Base-by-base conservation (phyloP, 2,888 invertebrate species). In the Sussaba pulchella region DNA sequence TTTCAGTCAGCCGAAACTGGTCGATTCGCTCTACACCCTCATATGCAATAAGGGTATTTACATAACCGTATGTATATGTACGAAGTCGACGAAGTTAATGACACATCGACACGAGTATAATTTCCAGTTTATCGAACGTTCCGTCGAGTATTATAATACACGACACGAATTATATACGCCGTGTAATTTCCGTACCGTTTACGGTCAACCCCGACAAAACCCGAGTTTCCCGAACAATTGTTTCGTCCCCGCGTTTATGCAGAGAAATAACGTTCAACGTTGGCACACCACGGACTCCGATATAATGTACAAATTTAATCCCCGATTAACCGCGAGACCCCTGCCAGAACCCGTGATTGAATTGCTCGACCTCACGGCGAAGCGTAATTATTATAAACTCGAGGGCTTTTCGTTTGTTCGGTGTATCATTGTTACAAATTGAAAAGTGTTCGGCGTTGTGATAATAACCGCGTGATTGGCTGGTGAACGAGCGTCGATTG, bases 91-190 rank as follows among this genome's bases (percentile, higher is more conserved):
- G 76, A n/a, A 81, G 72, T 80, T 80, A 80, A 80, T 71, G 80
- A 76, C 72, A 63, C 76, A 76, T 81, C 73, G 76, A 81, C 73
- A 63, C 73, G 81, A 69, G 69, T 73, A 64, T 81, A 73, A 77
- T 81, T 81, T 77, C 77, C 64, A 69, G 77, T 77, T 73, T 77
- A 76, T 81, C 81, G 81, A 81, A 81, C 81, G 81, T 81, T 67
- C 31, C 3, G 57, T 31, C 31, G 31, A 36, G 31, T 17, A 31
- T 54, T 31, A 57, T 57, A 31, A 57, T 57, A 31, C 57, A 31
- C n/a, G 17, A 26, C 36, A 31, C 31, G 57, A 31, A 31, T 31
- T 5, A 31, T 31, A 31, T 31, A 31, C 14, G 31, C 8, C 1
- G 57, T 57, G 57, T 57, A 57, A 57, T 31, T 57, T 57, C 57